phyloP scores from a whole-genome alignment of 2,113 vertebrate species.

The Columbina picui region DNA sequence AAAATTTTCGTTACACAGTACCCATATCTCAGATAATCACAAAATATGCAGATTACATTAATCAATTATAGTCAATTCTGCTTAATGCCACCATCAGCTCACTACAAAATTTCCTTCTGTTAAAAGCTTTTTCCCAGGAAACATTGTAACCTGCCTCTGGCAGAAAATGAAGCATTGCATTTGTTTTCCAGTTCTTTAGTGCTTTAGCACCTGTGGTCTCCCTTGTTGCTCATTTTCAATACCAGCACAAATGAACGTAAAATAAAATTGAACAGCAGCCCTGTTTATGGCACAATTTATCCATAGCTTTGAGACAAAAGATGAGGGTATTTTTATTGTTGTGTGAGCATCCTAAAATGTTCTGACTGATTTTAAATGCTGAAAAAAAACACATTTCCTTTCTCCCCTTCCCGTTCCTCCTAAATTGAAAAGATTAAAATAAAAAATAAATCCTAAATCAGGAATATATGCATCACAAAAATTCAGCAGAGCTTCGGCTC shows the following conservation, averaged over 20 bases:
- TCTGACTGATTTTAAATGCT: background rate
- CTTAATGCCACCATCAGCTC: background rate
- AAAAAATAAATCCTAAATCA: background rate
- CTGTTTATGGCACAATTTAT: conserved; percentile 9
- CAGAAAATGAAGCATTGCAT: conserved; percentile 38
- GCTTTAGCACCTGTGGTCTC: conserved; percentile 37
- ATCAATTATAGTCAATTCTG: conserved; percentile 2
- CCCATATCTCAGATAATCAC: background rate
- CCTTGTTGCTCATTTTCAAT: conserved; percentile 41
- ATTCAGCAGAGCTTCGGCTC: background rate
- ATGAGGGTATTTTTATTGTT: conserved; percentile 3
- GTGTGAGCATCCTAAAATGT: background rate
- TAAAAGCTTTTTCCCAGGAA: conserved; percentile 4
- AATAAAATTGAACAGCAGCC: conserved; percentile 40
- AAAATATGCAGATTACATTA: conserved; percentile 20
- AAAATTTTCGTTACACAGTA: background rate
- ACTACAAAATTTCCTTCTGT: background rate
- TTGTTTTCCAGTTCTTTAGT: conserved; percentile 36
- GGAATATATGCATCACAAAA: background rate
- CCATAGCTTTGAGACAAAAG: background rate
- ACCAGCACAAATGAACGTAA: conserved; percentile 19
- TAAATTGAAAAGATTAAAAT: background rate
- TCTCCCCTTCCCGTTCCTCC: background rate
- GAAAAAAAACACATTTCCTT: background rate
- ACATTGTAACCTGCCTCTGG: background rate